Evolutionary conservation across 2,797 vertebrate genomes (phyloP), one percentile per base, ranked within the genome.

Genomic region (Eulemur albifrons): DNA sequence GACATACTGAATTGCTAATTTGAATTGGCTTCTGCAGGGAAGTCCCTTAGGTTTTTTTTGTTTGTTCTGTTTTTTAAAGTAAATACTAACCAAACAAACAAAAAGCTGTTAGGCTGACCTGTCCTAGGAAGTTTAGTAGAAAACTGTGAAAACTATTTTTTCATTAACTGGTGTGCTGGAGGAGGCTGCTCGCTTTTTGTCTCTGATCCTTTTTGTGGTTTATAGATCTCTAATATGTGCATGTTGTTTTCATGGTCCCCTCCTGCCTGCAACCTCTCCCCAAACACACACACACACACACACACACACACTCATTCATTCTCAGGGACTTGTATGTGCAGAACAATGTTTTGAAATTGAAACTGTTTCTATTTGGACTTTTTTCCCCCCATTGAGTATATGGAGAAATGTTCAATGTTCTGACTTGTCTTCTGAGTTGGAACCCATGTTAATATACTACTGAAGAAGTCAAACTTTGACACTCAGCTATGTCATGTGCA

Each of bases 1-100:
- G 90, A 88, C 72, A 90, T 83, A 94, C 80, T 94, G 65, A 93
- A 90, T 98, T 97, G 97, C 52, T 93, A 48, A 65, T 92, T 27
- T n/a, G 61, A 38, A 25, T 61, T 80, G 89, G 35, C n/a, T 40
- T 89, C 52, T 63, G 50, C 45, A 65, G 72, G 59, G 27, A 91
- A 35, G 70, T 23, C 63, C 14, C 18, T 32, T 59, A 30, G n/a
- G 50, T 10, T 67, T 54, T 43, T 79, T 40, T 50, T 45, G 50
- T 32, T 20, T 32, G 38, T 93, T 82, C 52, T 85, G 20, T 35
- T n/a, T 75, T 76, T 73, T 59, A 45, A 18, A 94, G 86, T 61
- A 76, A 84, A 87, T 87, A 70, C 35, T 69, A 54, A n/a, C 20
- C 59, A 88, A 76, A 5, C 69, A 75, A 82, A 52, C 38, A 59